phyloP scores from a whole-genome alignment of 2,888 invertebrate species.

The Oligia fasciuncula region DNA sequence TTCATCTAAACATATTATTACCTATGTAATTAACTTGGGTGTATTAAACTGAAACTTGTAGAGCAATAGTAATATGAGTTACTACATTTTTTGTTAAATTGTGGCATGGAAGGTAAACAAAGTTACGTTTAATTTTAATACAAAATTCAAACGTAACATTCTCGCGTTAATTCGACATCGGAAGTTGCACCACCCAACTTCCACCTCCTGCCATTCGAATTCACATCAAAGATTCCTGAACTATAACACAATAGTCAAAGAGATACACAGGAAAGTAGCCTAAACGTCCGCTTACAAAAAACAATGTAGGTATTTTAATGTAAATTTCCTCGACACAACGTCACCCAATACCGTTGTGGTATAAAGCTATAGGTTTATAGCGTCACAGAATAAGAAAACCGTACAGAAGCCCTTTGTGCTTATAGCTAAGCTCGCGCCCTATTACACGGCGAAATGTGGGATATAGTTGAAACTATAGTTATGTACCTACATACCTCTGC shows the following conservation, averaged over 20 bases:
- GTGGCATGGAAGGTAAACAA: not conserved
- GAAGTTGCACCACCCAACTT: conserved; percentile 20
- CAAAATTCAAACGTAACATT: not conserved
- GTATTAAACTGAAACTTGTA: not conserved
- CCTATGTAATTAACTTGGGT: not conserved
- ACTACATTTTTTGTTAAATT: not conserved
- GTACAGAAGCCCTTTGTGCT: not conserved
- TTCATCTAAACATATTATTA: too few relatives aligned
- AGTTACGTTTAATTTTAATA: not conserved
- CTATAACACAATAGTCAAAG: conserved; percentile 34
- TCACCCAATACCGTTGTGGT: conserved; percentile 56
- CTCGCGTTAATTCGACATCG: not conserved
- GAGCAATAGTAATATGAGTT: not conserved
- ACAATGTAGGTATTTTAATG: conserved; percentile 62
- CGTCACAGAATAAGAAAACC: conserved; percentile 18
- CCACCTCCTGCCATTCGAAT: not conserved
- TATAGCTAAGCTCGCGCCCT: too few relatives aligned
- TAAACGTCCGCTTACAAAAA: conserved; percentile 44
- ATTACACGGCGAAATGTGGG: too few relatives aligned
- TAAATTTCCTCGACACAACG: conserved; percentile 64
- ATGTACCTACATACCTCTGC: too few relatives aligned
- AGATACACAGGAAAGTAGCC: conserved; percentile 40
- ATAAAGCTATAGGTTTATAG: conserved; percentile 46
- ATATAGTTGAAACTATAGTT: too few relatives aligned
- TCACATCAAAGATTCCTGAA: conserved; percentile 23